Percentiles rank a stretch among this genome's conserved stretches.
These are phyloP conservation scores for Martes flavigula DNA, from an alignment of 2,797 vertebrate species.

Conservation along the genomic window DNA sequence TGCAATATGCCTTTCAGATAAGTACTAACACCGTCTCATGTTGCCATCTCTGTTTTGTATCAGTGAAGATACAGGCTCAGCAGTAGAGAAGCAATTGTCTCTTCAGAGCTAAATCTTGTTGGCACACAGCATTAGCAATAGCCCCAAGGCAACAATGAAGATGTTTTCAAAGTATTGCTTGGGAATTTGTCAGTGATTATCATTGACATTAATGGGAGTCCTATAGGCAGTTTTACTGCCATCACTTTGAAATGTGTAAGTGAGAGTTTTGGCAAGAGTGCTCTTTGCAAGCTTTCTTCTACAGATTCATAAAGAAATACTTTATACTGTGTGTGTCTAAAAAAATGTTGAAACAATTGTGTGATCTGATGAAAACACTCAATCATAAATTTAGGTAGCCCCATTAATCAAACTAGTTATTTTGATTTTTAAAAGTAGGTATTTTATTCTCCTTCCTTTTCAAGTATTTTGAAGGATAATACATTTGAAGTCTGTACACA, in stretches of 20 bases:
- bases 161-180: conserved; percentile 51
- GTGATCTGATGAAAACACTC: neutral
- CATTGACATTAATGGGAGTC: conserved; percentile 29
- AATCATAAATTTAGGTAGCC: neutral
- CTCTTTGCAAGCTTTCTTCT: conserved; percentile 13
- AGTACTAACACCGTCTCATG: neutral
- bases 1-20: conserved; percentile 7
- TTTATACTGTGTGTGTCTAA: neutral
- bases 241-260: conserved; percentile 53
- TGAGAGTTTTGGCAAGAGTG: conserved; percentile 4
- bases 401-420: neutral
- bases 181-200: conserved; percentile 25
- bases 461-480: neutral
- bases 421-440: neutral
- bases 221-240: neutral
- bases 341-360: neutral
- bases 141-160: conserved; percentile 52
- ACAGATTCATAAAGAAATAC: conserved; percentile 27
- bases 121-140: conserved; percentile 33
- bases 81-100: conserved; percentile 48
- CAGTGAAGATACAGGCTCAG: conserved; percentile 1
- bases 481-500: neutral
- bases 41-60: conserved; percentile 33
- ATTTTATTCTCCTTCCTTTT: neutral
- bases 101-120: conserved; percentile 48